A percentile compares a stretch with the other conserved stretches of the same genome.
phyloP scores from a whole-genome alignment of 2,888 invertebrate species.

The Mimas tiliae region DNA sequence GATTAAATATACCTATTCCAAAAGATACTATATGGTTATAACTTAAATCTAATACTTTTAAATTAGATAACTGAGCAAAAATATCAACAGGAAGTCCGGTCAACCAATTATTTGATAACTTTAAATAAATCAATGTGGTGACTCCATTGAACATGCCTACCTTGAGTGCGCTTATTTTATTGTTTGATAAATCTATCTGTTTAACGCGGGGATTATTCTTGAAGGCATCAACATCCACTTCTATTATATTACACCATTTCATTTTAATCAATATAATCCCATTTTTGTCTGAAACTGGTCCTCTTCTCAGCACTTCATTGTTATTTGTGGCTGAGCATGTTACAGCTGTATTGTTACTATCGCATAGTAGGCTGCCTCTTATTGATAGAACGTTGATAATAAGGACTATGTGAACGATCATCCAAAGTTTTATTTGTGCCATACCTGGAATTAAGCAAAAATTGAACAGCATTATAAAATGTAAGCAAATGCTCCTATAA shows the following conservation, averaged over 20 bases:
- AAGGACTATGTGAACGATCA: background rate
- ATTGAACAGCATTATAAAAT: no score
- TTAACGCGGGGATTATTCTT: constrained; percentile 39
- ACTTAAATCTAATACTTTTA: constrained; percentile 44
- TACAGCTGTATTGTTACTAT: constrained; percentile 35
- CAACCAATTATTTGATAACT: constrained; percentile 46
- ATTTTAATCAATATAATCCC: constrained; percentile 46
- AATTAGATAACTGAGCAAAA: constrained; percentile 42
- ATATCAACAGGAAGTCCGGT: constrained; percentile 41
- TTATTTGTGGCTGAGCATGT: constrained; percentile 42
- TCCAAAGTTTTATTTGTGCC: background rate
- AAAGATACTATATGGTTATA: constrained; percentile 44
- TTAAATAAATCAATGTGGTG: constrained; percentile 39
- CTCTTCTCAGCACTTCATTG: constrained; percentile 45
- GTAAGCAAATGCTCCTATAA: no score
- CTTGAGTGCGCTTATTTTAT: constrained; percentile 43
- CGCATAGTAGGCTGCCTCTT: constrained; percentile 42
- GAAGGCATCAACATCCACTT: constrained; percentile 45
- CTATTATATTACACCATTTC: constrained; percentile 48
- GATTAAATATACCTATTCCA: constrained; percentile 42
- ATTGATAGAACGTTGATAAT: constrained; percentile 29
- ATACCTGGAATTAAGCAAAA: background rate
- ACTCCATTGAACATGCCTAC: constrained; percentile 45
- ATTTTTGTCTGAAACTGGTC: constrained; percentile 51
- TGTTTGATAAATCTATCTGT: constrained; percentile 46